phyloP scores from a whole-genome alignment of 2,113 vertebrate species.

The Channa maculata region DNA sequence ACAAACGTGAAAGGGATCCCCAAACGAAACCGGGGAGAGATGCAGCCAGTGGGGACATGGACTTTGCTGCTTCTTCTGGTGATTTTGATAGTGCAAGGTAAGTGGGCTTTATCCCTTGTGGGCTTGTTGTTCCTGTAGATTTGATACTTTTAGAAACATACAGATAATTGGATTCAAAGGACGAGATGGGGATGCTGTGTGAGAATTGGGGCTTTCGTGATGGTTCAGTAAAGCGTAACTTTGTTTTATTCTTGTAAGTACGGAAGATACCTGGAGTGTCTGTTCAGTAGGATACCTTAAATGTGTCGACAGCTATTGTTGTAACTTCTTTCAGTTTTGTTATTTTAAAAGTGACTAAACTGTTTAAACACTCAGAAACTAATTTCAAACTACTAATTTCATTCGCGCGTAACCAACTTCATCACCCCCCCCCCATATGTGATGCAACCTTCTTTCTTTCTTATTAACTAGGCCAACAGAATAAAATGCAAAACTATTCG shows the following conservation, averaged over 20 bases:
- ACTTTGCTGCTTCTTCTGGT: slow-evolving; percentile 74
- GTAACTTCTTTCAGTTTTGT: slow-evolving; percentile 16
- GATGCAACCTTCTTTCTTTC: background rate
- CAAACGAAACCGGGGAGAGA: slow-evolving; percentile 51
- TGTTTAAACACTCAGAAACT: no score
- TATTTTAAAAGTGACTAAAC: background rate
- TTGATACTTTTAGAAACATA: background rate
- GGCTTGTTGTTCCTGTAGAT: no score
- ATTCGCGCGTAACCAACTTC: no score
- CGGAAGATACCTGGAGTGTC: no score
- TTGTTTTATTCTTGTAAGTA: background rate
- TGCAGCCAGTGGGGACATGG: slow-evolving; percentile 65
- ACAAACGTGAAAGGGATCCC: slow-evolving; percentile 20
- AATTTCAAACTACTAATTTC: no score
- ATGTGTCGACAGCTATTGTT: background rate
- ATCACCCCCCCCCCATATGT: no score
- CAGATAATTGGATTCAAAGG: background rate
- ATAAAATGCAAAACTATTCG: slow-evolving; percentile 22
- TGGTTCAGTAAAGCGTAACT: background rate
- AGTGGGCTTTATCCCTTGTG: slow-evolving; percentile 26
- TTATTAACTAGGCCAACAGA: slow-evolving; percentile 36
- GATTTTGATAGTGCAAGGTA: slow-evolving; percentile 74
- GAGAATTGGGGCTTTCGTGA: background rate
- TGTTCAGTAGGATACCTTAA: no score
- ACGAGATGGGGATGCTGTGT: background rate